Base-by-base conservation (phyloP, 2,797 vertebrate species). In the Morelia viridis region DNA sequence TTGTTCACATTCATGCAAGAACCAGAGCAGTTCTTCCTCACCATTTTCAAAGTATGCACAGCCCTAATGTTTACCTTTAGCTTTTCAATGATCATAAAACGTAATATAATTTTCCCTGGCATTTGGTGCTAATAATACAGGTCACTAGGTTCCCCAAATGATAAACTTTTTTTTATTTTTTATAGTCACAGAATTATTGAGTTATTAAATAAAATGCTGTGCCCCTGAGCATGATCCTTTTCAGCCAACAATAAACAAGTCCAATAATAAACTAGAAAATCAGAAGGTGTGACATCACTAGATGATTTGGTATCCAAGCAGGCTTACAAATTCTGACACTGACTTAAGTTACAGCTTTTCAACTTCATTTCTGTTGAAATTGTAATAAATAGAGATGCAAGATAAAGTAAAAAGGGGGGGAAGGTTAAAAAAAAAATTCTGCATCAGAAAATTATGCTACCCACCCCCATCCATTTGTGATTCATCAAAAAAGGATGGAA, bases 21-120 rank as follows among this genome's bases (percentile, higher is more conserved):
- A 80, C 35, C 1, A 19, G 10, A 10, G 17, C 15, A 9, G 31
- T 76, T 76, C 71, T 80, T 80, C 7, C 50, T 53, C 50, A 53
- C 50, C 50, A 53, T 53, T 41, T 46, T 22, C 35, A 80, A 80
- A 80, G 71, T 0, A 46, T 80, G 19, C 35, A 22, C 35, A 46
- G 19, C 8, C 35, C 35, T 80, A 80, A 80, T 31, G 56, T 13
- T 11, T 56, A 1, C 56, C 26, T 92, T 94, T 93, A 84, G 26
- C 46, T 84, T 80, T 93, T 92, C 92, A 84, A 41, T 85, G 1
- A 57, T 92, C 53, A 62, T 89, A 95, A 92, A 57, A 28, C 24
- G 62, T 61, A 83, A 0, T 28, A 56, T 85, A 56, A 60, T 87
- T 80, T 90, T 57, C 64, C 57, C 19, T 19, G 46, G 56, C 6